Conservation (phyloP, 2,113 vertebrate genomes). For the Sterna hirundo region DNA sequence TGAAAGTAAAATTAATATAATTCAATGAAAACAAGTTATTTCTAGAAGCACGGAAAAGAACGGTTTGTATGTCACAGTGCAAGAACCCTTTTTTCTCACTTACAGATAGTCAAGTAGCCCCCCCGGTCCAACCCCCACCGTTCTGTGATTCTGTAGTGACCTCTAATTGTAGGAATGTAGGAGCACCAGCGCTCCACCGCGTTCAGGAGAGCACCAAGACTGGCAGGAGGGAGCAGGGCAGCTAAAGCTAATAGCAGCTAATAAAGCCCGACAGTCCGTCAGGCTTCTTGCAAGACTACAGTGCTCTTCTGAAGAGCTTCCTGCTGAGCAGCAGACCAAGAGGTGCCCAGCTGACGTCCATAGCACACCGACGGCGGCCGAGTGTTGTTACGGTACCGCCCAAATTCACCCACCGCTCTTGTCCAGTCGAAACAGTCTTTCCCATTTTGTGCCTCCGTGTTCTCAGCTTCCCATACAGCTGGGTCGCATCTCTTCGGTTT, state of each 20-base stretch:
- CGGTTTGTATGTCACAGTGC: background rate
- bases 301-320: background rate
- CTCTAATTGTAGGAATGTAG: background rate
- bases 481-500: background rate
- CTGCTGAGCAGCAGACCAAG: background rate
- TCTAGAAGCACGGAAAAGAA: background rate
- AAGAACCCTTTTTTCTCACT: background rate
- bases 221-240: background rate
- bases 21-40: background rate
- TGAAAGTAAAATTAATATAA: background rate
- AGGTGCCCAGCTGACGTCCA: too few relatives aligned
- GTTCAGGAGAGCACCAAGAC: background rate
- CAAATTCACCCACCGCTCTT: background rate
- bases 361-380: accelerated
- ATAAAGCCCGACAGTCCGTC: too few relatives aligned
- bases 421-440: too few relatives aligned
- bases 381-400: background rate
- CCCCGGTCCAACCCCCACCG: too few relatives aligned
- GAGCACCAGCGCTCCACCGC: accelerated
- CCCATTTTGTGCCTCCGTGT: background rate
- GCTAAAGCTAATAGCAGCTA: background rate
- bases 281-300: background rate
- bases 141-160: background rate
- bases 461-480: background rate
- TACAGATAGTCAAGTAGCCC: background rate